A percentile compares a stretch with the other conserved stretches of the same genome.
Conservation (phyloP, 2,888 invertebrate species). For the Seladonia tumulorum region DNA sequence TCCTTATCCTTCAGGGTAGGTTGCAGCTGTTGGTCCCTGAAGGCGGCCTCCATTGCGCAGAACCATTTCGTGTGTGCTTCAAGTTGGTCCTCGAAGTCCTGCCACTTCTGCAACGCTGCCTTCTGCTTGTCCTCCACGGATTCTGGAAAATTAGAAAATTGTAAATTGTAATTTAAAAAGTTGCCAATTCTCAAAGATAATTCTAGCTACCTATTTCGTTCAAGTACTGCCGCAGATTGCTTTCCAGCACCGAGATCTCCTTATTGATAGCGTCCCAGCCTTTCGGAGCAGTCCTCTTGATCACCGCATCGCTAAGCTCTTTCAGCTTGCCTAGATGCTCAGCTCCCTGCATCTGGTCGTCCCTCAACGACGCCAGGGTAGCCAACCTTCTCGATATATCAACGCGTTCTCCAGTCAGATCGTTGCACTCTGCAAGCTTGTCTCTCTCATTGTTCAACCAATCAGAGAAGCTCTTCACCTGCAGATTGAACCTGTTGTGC, state of each 20-base stretch:
- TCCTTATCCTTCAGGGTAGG: conserved; percentile 93
- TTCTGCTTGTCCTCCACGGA: conserved; percentile 90
- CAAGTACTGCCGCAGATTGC: conserved; percentile 88
- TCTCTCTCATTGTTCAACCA: conserved; percentile 93
- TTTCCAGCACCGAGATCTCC: conserved; percentile 90
- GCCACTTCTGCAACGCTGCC: conserved; percentile 92
- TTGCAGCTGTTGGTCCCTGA: conserved; percentile 94
- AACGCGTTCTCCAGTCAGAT: conserved; percentile 92
- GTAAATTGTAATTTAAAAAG: no score
- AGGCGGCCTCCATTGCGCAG: conserved; percentile 92
- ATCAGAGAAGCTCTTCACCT: conserved; percentile 91
- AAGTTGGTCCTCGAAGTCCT: conserved; percentile 92
- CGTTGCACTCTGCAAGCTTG: conserved; percentile 92
- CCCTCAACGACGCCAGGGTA: conserved; percentile 87
- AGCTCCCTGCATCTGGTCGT: conserved; percentile 88
- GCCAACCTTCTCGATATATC: conserved; percentile 91
- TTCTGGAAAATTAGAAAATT: conserved; percentile 79
- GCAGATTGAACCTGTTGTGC: conserved; percentile 92
- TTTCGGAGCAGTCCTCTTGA: conserved; percentile 92
- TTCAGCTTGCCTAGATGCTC: conserved; percentile 89
- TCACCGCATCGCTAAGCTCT: conserved; percentile 88
- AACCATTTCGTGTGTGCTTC: conserved; percentile 95
- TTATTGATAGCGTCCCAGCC: conserved; percentile 90
- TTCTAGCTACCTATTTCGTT: conserved; percentile 86
- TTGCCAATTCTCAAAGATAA: not conserved